Conservation (phyloP, 2,797 vertebrate species). For the Morus bassanus region DNA sequence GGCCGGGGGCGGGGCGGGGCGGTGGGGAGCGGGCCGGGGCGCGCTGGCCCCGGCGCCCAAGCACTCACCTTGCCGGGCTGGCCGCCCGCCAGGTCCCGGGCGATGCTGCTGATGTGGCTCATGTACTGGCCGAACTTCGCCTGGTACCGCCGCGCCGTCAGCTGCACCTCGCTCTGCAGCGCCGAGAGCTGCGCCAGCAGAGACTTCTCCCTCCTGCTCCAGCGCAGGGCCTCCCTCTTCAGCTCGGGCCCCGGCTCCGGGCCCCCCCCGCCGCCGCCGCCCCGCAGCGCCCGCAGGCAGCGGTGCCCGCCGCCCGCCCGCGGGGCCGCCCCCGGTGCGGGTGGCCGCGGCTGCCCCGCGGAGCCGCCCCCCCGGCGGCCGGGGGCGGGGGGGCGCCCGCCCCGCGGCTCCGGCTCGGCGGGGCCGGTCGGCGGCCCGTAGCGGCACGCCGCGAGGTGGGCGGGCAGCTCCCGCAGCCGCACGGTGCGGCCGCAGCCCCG, state of each 20-base stretch:
- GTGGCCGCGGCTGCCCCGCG: neutral
- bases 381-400: neutral
- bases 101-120: slow-evolving; percentile 72
- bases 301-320: slow-evolving; percentile 26
- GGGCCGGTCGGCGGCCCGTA: slow-evolving; percentile 1
- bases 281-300: slow-evolving; percentile 65
- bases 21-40: neutral
- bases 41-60: too few relatives aligned
- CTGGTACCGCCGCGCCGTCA: slow-evolving; percentile 74
- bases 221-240: slow-evolving; percentile 59
- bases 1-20: too few relatives aligned
- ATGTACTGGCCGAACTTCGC: slow-evolving; percentile 74
- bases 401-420: neutral
- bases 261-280: neutral
- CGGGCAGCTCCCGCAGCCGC: slow-evolving; percentile 16
- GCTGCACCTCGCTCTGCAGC: slow-evolving; percentile 73
- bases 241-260: slow-evolving; percentile 47
- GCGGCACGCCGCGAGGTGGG: slow-evolving; percentile 53
- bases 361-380: slow-evolving; percentile 37
- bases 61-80: slow-evolving; percentile 72
- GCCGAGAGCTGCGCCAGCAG: slow-evolving; percentile 72
- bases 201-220: slow-evolving; percentile 72
- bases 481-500: slow-evolving; percentile 24
- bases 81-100: slow-evolving; percentile 59
- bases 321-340: neutral